Evolutionary conservation across 2,113 vertebrate species (phyloP).

Genomic region (Myodes glareolus): DNA sequence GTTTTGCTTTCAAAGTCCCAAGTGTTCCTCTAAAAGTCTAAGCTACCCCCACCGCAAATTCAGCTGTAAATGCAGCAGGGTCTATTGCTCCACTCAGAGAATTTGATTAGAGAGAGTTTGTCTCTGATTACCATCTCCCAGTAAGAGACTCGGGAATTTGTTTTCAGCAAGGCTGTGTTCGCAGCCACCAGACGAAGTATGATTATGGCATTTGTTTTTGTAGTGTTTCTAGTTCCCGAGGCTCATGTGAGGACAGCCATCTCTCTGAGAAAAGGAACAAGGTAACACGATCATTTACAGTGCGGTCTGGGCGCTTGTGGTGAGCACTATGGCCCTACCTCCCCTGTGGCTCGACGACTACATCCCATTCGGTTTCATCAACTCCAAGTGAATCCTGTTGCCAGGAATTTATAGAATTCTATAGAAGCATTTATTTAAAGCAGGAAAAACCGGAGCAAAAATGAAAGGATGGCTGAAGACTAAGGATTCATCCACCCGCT

Average conservation of each 20-base stretch:
- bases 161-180: neutral
- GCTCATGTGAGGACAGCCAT: neutral
- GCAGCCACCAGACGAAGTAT: neutral
- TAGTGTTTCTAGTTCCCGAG: neutral
- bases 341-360: neutral
- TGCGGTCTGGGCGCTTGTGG: no score
- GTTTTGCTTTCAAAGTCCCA: neutral
- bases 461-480: conserved; percentile 51
- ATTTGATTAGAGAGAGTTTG: neutral
- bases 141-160: neutral
- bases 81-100: neutral
- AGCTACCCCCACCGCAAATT: neutral
- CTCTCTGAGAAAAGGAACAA: neutral
- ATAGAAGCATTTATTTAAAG: conserved; percentile 32
- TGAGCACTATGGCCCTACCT: neutral
- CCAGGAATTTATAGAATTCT: neutral
- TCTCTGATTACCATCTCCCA: neutral
- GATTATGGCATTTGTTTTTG: neutral
- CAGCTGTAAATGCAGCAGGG: neutral
- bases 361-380: conserved; percentile 45
- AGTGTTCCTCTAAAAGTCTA: neutral
- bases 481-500: conserved; percentile 47
- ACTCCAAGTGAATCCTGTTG: conserved; percentile 31
- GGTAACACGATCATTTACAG: neutral
- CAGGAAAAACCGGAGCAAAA: conserved; percentile 42